Percentiles rank a stretch among this genome's conserved stretches.
These are phyloP conservation scores for Phymanthus crucifer DNA, from an alignment of 92 coral and sea anemone genomes.

Conservation along the genomic window DNA sequence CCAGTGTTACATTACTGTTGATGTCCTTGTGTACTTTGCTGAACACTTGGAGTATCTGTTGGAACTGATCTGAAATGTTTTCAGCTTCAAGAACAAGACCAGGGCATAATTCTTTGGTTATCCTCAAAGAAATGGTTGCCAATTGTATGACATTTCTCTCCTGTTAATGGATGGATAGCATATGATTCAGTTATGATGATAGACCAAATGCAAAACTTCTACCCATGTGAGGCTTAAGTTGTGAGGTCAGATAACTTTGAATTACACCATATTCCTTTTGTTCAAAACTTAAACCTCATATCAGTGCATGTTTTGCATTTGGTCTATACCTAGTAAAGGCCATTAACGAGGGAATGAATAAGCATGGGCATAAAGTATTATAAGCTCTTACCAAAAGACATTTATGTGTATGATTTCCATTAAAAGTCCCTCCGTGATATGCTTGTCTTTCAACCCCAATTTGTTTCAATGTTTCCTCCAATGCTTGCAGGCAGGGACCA, in stretches of 20 bases:
- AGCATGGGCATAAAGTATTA: not conserved
- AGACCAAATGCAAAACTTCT: too few relatives aligned
- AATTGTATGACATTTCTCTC: not conserved
- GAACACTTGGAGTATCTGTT: not conserved
- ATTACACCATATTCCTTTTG: too few relatives aligned
- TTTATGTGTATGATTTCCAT: slow-evolving; percentile 28
- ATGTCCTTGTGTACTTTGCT: slow-evolving; percentile 9
- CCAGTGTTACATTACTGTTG: not conserved
- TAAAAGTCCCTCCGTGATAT: slow-evolving; percentile 28
- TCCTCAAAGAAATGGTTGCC: not conserved
- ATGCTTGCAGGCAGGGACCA: slow-evolving; percentile 12
- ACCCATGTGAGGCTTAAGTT: too few relatives aligned
- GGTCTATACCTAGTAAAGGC: not conserved
- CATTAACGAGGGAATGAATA: not conserved
- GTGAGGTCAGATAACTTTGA: too few relatives aligned
- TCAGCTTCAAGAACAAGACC: slow-evolving; percentile 8
- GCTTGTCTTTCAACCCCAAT: slow-evolving; percentile 27
- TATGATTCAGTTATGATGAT: slow-evolving; percentile 7
- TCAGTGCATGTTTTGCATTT: too few relatives aligned
- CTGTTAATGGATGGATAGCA: not conserved
- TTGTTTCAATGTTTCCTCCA: not conserved
- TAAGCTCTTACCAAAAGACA: slow-evolving; percentile 11
- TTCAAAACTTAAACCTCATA: too few relatives aligned
- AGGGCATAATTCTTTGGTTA: not conserved
- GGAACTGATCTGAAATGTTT: not conserved